Base-by-base conservation (phyloP, 2,113 vertebrate species). In the Ctenomys sociabilis region DNA sequence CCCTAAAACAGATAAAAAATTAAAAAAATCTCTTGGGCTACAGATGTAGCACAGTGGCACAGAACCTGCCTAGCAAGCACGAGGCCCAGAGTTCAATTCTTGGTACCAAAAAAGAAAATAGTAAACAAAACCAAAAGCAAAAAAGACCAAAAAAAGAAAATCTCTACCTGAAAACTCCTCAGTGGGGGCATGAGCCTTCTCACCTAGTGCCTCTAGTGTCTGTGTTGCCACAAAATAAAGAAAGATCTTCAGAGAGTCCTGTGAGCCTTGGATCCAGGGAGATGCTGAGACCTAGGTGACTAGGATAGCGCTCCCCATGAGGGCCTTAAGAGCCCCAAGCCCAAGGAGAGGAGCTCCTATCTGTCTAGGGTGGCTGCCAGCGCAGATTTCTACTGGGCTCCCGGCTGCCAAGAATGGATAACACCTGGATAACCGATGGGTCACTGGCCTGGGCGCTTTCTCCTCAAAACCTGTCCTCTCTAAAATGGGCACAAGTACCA, bases 251-350 rank as follows among this genome's bases (percentile, higher is more conserved):
- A 49, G 40, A 45, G 30, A 54, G 16, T 24, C 16, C 8, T 6
- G 7, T 4, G 61, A 32, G 17, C 9, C 22, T 26, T 57, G 13
- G 5, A 37, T 77, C 30, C 57, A 3, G n/a, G 40, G n/a, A 81
- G 45, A 73, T 26, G 22, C 61, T 22, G 24, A 7, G 85, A 10
- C 40, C 11, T 61, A 4, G 4, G 19, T 7, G 73, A 52, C 12
- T 1, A 35, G 21, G 9, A 37, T 0, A 37, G 80, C 37, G 14
- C 5, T 5, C 40, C 14, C 54, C 3, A 3, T 37, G 32, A 63
- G 14, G 17, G 17, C 13, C 32, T 13, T 52, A 63, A 77, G 70
- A 66, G 57, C 7, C 8, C 64, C 61, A 78, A 72, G 22, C 26
- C 19, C 13, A 43, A 37, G 73, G 43, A 37, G 26, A 8, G n/a